phyloP scores from a whole-genome alignment of 2,113 vertebrate genomes.

The Charadrius vociferus region DNA sequence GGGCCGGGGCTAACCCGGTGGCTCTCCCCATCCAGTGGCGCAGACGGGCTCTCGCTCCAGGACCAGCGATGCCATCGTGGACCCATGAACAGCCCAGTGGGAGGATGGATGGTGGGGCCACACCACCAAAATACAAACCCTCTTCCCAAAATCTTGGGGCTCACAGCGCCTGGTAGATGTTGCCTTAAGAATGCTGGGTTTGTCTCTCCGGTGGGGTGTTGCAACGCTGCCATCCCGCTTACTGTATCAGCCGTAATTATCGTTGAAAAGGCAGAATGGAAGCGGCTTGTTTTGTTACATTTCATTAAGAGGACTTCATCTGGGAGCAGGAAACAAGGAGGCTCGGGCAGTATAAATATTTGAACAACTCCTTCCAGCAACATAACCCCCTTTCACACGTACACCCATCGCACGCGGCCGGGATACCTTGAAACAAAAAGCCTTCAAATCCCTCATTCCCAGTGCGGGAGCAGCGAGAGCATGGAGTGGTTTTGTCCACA shows the following conservation, averaged over 20 bases:
- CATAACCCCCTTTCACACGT: not conserved
- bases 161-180: not conserved
- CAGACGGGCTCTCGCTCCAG: not conserved
- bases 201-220: not conserved
- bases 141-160: not conserved
- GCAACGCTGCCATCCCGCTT: not conserved
- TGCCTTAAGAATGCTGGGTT: not conserved
- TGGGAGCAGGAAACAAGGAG: not conserved
- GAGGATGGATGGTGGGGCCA: not conserved
- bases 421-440: not conserved
- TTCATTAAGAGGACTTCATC: not conserved
- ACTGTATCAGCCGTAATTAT: not conserved
- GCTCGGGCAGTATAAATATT: not conserved
- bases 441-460: not conserved
- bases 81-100: rapidly evolving
- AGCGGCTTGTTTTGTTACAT: not conserved
- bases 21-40: not conserved
- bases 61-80: not conserved
- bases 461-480: rapidly evolving
- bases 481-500: rapidly evolving
- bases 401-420: rapidly evolving
- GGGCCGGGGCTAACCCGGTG: rapidly evolving
- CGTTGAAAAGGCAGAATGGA: not conserved
- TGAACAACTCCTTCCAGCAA: not conserved
- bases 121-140: not conserved